Conservation (phyloP, 2,797 vertebrate species). For the Danio tinwini region DNA sequence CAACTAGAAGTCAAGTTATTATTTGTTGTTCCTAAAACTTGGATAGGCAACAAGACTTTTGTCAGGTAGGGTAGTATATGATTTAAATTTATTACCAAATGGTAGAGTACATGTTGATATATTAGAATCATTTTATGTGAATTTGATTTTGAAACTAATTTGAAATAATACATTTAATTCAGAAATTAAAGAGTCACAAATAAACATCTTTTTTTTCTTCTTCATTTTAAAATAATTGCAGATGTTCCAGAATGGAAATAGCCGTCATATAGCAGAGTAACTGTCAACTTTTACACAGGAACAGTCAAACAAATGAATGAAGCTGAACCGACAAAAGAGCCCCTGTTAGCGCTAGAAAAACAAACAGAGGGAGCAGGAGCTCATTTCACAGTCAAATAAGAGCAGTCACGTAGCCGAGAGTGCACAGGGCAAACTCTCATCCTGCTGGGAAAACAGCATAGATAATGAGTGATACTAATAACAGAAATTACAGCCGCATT, state of each 20-base stretch:
- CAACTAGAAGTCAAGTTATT: no score
- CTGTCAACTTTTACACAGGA: background rate
- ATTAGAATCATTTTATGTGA: no score
- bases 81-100: no score
- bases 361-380: slow-evolving; percentile 32
- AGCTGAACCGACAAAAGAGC: slow-evolving; percentile 49
- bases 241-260: background rate
- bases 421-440: background rate
- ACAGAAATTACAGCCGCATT: background rate
- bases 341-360: slow-evolving; percentile 47
- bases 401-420: background rate
- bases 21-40: no score
- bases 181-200: no score
- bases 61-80: no score
- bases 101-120: no score
- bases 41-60: no score
- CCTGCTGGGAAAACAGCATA: background rate
- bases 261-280: slow-evolving; percentile 10
- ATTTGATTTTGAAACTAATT: no score
- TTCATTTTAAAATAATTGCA: background rate
- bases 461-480: background rate
- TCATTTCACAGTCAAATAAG: slow-evolving; percentile 66
- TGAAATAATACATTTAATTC: no score
- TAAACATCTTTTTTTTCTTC: background rate
- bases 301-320: slow-evolving; percentile 50